Conservation (phyloP, 2,888 invertebrate species). For the Crepidodera aurea region DNA sequence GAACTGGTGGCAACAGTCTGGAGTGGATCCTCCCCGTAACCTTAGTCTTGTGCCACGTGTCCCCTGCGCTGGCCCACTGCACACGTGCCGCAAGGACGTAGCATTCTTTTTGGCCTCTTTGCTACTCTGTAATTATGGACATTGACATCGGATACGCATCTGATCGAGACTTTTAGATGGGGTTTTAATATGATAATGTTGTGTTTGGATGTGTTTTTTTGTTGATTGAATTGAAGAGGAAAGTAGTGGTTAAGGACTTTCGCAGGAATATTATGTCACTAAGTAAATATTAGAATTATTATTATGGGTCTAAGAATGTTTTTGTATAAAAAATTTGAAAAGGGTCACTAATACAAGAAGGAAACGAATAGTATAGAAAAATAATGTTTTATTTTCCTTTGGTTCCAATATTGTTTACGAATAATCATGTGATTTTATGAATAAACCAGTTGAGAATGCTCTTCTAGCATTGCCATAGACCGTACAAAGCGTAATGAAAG, state of each 20-base stretch:
- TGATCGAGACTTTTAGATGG: constrained; percentile 38
- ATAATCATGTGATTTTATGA: no score
- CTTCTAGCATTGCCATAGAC: no score
- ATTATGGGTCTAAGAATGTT: not conserved
- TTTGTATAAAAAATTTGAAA: no score
- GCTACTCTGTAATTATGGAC: constrained; percentile 42
- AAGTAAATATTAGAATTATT: constrained; percentile 7
- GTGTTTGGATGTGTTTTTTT: constrained; percentile 33
- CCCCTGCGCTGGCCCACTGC: constrained; percentile 27
- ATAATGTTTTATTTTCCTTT: no score
- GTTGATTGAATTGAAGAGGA: constrained; percentile 16
- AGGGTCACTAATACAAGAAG: no score
- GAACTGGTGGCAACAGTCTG: constrained; percentile 34
- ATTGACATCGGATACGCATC: constrained; percentile 41
- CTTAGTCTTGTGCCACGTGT: constrained; percentile 46
- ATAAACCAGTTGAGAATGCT: no score
- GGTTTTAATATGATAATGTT: constrained; percentile 44
- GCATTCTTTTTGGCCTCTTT: constrained; percentile 32
- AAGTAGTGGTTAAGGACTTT: constrained; percentile 33
- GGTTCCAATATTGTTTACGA: no score
- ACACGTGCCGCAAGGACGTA: constrained; percentile 48
- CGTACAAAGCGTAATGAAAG: no score
- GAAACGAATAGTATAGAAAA: no score
- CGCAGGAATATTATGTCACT: constrained; percentile 37
- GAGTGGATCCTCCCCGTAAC: constrained; percentile 41